Evolutionary conservation across 2,113 vertebrate genomes (phyloP).

Genomic region (Leptodactylus fuscus): DNA sequence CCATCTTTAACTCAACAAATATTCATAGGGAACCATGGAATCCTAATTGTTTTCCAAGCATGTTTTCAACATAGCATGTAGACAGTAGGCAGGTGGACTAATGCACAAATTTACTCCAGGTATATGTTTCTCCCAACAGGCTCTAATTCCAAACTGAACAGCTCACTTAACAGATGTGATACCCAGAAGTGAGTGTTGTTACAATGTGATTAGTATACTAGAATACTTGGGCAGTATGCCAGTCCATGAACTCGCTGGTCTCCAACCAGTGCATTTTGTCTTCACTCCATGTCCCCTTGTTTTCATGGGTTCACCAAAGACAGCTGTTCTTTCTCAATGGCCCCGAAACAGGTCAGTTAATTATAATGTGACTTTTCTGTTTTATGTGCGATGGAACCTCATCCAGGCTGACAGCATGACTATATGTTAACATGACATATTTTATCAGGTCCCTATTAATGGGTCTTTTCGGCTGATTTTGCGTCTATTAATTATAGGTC

Average conservation of each 20-base stretch:
- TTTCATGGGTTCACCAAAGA: neutral
- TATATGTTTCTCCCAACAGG: conserved; percentile 2
- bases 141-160: neutral
- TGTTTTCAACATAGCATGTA: neutral
- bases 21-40: neutral
- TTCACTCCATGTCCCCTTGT: neutral
- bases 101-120: conserved; percentile 7
- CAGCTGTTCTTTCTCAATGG: conserved; percentile 24
- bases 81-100: conserved; percentile 12
- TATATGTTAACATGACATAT: conserved; percentile 34
- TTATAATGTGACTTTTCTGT: conserved; percentile 36
- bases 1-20: neutral
- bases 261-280: neutral
- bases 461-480: neutral
- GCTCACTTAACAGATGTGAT: conserved; percentile 19
- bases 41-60: neutral
- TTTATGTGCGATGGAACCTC: conserved; percentile 27
- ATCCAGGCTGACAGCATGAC: conserved; percentile 18
- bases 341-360: conserved; percentile 8
- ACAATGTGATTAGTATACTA: conserved; percentile 1
- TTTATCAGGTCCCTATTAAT: conserved; percentile 16
- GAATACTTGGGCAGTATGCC: conserved; percentile 22
- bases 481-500: conserved; percentile 24
- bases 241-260: neutral
- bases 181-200: conserved; percentile 29